These are phyloP conservation scores for Tupaia chinensis DNA, from an alignment of 2,113 vertebrate genomes.

Conservation along the genomic window DNA sequence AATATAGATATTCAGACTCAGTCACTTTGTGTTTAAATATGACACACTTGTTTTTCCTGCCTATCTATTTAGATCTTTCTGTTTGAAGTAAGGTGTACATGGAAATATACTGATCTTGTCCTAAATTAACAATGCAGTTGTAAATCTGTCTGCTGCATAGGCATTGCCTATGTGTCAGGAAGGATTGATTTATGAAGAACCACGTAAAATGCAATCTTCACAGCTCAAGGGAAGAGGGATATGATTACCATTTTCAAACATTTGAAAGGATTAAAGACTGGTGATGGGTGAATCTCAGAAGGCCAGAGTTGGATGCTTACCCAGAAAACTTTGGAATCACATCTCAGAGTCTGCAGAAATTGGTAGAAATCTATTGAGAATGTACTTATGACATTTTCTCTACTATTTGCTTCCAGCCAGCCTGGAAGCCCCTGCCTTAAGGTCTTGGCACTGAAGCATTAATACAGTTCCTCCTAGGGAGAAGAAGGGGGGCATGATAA, in stretches of 20 bases:
- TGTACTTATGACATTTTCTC: conserved; percentile 67
- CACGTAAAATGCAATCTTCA: conserved; percentile 70
- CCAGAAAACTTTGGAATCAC: conserved; percentile 73
- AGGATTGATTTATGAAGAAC: conserved; percentile 73
- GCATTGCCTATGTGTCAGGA: conserved; percentile 44
- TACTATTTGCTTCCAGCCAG: conserved; percentile 66
- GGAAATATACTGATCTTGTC: conserved; percentile 60
- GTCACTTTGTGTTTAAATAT: conserved; percentile 19
- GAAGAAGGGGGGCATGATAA: conserved; percentile 31
- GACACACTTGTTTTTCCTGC: not conserved
- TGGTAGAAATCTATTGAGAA: conserved; percentile 57
- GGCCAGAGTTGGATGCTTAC: conserved; percentile 67
- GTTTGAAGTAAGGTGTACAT: not conserved
- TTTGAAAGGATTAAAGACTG: conserved; percentile 74
- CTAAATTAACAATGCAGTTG: conserved; percentile 69
- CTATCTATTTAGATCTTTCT: not conserved
- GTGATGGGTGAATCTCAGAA: conserved; percentile 75
- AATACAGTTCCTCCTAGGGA: not conserved
- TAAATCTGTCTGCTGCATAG: conserved; percentile 57
- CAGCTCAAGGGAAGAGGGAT: conserved; percentile 57
- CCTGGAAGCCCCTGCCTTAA: conserved; percentile 56
- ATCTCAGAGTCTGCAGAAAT: conserved; percentile 58
- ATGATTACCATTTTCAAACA: conserved; percentile 77
- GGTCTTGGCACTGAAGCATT: conserved; percentile 61
- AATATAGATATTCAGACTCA: not conserved